Evolutionary conservation across 2,888 invertebrate species (phyloP), one percentile per base, ranked within the genome.

Genomic region (Bruchidius siliquastri): DNA sequence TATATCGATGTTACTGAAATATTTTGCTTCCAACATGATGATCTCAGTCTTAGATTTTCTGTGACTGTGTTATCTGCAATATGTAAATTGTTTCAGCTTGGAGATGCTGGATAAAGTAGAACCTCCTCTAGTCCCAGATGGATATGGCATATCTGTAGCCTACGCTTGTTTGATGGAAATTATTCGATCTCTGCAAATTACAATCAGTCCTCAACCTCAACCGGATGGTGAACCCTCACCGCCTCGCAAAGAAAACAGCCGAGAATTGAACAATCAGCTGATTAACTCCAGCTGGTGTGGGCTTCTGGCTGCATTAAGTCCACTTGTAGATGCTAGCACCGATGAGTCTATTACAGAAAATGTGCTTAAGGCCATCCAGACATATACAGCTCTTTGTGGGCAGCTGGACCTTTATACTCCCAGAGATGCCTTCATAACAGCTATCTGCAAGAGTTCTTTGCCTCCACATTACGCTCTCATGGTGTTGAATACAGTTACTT

Each of bases 41-140:
- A n/a, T n/a, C n/a, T n/a, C n/a, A n/a, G n/a, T n/a, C n/a, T n/a
- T n/a, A n/a, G n/a, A n/a, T n/a, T n/a, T n/a, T n/a, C n/a, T n/a
- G 69, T 21, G 20, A 10, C 21, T 67, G 67, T 10, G 2, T 67
- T 67, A 67, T 6, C 21, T 67, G 3, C 67, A 4, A 2, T 21
- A 67, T 67, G 10, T 6, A 67, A 4, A 3, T 4, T 67, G 20
- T 85, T 87, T 73, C 85, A 96, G 97, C 84, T 89, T 99, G 85
- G 99, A 99, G 86, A 95, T 98, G 94, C 86, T 98, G 81, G 99
- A 99, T 83, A 96, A 98, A 85, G 91, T 94, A 21, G 99, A 99
- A 82, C 96, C 98, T 8, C 98, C 98, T 0, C 87, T 90, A 18
- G 94, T 99, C 79, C 96, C 96, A n/a, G 98, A 99, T 78, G 98